Percentiles rank a stretch among this genome's conserved stretches.
These are phyloP conservation scores for Rhagium mordax DNA, from an alignment of 2,888 invertebrate species.

Conservation along the genomic window DNA sequence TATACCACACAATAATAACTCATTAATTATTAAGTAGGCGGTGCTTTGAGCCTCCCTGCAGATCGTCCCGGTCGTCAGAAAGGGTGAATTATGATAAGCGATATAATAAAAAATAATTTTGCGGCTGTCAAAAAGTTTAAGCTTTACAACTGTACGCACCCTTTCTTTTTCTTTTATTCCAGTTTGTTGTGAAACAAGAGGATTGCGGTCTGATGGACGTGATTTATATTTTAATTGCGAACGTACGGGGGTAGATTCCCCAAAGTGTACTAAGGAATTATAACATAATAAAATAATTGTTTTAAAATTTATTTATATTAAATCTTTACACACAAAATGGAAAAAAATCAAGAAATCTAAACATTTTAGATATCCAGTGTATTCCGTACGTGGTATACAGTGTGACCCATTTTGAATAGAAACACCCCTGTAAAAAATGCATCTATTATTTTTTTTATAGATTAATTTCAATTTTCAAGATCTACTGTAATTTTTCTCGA, in stretches of 20 bases:
- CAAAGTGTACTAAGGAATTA: no score
- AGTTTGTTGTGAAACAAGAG: not conserved
- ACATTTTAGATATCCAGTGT: no score
- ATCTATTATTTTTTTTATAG: no score
- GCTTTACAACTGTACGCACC: slow-evolving; percentile 9
- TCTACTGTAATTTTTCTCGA: no score
- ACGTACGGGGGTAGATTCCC: not conserved
- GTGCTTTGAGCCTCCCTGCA: slow-evolving; percentile 15
- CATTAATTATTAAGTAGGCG: slow-evolving; percentile 60
- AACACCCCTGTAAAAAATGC: no score
- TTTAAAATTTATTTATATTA: no score
- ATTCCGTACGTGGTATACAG: no score
- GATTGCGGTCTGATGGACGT: slow-evolving; percentile 18
- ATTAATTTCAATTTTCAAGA: no score
- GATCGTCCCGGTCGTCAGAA: slow-evolving; percentile 14
- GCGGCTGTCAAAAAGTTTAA: slow-evolving; percentile 22
- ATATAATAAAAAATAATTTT: slow-evolving; percentile 27
- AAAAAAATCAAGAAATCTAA: no score
- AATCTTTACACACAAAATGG: no score
- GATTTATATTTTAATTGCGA: slow-evolving; percentile 25
- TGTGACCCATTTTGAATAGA: no score
- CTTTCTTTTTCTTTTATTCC: slow-evolving; percentile 18
- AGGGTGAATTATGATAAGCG: slow-evolving; percentile 29
- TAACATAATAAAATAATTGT: no score
- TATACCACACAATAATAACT: slow-evolving; percentile 62